phyloP scores from a whole-genome alignment of 1,140 invertebrate species.

The Galleria mellonella region DNA sequence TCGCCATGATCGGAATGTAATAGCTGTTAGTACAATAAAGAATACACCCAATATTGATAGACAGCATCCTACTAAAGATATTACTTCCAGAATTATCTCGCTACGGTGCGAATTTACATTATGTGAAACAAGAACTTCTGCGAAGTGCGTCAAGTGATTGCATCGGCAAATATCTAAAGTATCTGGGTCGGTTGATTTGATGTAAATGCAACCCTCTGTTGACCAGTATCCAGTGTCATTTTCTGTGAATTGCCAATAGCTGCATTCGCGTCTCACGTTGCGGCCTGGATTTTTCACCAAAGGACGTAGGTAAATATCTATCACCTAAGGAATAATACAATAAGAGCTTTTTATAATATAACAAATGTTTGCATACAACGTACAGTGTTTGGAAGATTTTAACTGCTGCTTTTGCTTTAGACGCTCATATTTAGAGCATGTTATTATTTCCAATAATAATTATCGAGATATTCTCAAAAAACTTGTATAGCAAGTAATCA shows the following conservation, averaged over 20 bases:
- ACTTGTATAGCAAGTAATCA: no score
- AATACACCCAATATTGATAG: conserved; percentile 59
- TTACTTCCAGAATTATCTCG: conserved; percentile 42
- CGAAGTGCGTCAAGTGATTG: conserved; percentile 71
- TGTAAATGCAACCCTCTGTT: conserved; percentile 53
- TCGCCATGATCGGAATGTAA: conserved; percentile 64
- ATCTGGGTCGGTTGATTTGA: conserved; percentile 22
- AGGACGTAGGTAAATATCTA: conserved; percentile 55
- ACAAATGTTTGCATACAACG: no score
- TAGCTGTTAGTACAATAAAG: conserved; percentile 56
- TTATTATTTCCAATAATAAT: no score
- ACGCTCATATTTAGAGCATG: no score
- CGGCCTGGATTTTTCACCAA: conserved; percentile 16
- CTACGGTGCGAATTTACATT: conserved; percentile 39
- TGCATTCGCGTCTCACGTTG: conserved; percentile 55
- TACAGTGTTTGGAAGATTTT: no score
- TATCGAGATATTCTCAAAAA: no score
- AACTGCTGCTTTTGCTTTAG: no score
- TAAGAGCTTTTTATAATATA: no score
- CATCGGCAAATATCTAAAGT: conserved; percentile 64
- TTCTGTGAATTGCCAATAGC: conserved; percentile 60
- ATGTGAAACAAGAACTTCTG: conserved; percentile 53
- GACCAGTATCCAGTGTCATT: conserved; percentile 53
- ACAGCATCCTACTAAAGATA: conserved; percentile 61
- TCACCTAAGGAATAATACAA: conserved; percentile 25